Evolutionary conservation across 2,888 invertebrate genomes (phyloP), one percentile per base, ranked within the genome.

Genomic region (Ophion slaviceki): DNA sequence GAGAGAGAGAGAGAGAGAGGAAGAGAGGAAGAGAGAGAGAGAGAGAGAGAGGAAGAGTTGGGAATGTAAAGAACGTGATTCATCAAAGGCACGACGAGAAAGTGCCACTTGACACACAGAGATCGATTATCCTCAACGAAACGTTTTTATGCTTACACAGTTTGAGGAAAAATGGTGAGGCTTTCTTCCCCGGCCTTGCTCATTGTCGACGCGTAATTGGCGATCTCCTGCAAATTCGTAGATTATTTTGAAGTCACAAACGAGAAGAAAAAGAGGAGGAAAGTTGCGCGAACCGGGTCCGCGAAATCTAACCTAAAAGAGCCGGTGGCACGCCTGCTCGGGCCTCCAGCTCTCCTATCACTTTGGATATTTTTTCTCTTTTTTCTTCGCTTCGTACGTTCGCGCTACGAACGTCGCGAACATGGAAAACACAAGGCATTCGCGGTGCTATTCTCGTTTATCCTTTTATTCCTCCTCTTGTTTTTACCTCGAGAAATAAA

Each of bases 151-250:
- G 89, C 91, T 90, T 90, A 91, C 91, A 91, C 89, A 81, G 90
- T 89, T 87, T 91, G 91, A 32, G 87, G 88, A 79, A 88, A 88
- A 57, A 86, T 86, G 74, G 89, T 87, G 76, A 91, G 80, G 36
- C 88, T 90, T 40, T 91, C 91, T 84, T 90, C 91, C 17, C 89
- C 89, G 75, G 88, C 82, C 82, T 92, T 91, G 32, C 91, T 91
- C 91, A 92, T 88, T 79, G 87, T 76, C 57, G 70, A 70, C 20
- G 62, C 14, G 72, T 57, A 45, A 72, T 40, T 76, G 71, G 72
- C 71, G 59, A 66, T 68, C 82, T 62, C 74, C 88, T 86, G 79
- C 66, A 85, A 84, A 36, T 11, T 70, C 14, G 64, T 53, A 45
- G 70, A 75, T 83, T 80, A 77, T 77, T 64, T 67, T 24, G 53